A percentile compares a stretch with the other conserved stretches of the same genome.
Evolutionary conservation across 2,888 invertebrate species (phyloP).

Genomic region (Glyphotaelius pellucidus): DNA sequence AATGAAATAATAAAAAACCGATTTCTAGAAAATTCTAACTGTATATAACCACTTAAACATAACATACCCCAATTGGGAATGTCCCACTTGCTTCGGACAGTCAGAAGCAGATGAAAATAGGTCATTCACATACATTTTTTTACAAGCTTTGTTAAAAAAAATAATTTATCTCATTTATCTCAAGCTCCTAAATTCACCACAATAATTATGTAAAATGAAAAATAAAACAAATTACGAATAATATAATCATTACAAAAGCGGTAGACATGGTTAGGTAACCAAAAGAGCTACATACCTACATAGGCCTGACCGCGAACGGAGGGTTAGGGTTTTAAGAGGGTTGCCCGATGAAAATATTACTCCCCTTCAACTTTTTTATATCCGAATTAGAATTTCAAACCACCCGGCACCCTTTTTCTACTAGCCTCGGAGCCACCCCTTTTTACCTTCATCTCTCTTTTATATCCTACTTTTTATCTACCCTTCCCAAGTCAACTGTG

Average conservation of each 20-base stretch:
- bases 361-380: constrained; percentile 21
- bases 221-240: neutral
- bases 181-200: no score
- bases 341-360: neutral
- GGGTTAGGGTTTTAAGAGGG: neutral
- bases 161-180: no score
- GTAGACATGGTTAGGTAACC: neutral
- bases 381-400: constrained; percentile 5
- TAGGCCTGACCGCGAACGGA: neutral
- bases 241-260: neutral
- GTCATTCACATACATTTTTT: no score
- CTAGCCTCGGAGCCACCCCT: neutral
- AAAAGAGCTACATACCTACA: neutral
- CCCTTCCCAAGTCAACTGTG: constrained; percentile 1
- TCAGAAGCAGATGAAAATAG: no score
- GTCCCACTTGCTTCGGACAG: no score
- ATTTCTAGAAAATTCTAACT: no score
- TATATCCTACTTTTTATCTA: neutral
- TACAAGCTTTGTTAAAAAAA: no score
- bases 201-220: no score
- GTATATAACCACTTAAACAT: no score
- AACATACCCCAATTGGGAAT: no score
- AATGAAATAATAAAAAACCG: no score
- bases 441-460: neutral
- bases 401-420: neutral